Evolutionary conservation across 1,140 invertebrate genomes (phyloP).

Genomic region (Calycopis cecrops): DNA sequence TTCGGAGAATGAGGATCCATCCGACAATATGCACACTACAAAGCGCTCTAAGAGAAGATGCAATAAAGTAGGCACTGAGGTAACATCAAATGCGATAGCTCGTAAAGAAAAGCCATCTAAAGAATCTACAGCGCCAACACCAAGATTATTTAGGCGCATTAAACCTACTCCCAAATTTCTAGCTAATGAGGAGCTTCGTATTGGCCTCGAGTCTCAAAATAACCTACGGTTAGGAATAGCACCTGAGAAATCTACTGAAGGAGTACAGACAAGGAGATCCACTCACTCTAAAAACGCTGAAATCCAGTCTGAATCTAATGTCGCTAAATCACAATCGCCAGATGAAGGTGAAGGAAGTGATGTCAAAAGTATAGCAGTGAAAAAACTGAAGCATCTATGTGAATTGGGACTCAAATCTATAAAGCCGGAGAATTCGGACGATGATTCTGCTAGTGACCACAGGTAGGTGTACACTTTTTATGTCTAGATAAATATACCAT

Average conservation of each 20-base stretch:
- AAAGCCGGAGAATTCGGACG: constrained; percentile 34
- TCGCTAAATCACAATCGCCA: constrained; percentile 33
- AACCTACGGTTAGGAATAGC: constrained; percentile 63
- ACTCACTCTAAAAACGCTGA: constrained; percentile 31
- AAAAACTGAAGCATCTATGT: constrained; percentile 76
- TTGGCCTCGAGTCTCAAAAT: constrained; percentile 75
- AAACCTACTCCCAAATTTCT: constrained; percentile 77
- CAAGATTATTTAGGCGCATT: constrained; percentile 67
- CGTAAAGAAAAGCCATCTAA: constrained; percentile 76
- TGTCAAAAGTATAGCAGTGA: constrained; percentile 51
- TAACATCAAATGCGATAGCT: constrained; percentile 76
- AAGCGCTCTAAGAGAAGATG: constrained; percentile 71
- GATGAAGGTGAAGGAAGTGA: constrained; percentile 39
- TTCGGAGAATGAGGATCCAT: constrained; percentile 62
- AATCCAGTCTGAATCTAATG: constrained; percentile 16
- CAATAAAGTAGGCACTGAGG: constrained; percentile 69
- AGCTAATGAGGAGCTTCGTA: constrained; percentile 75
- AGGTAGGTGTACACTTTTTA: constrained; percentile 31
- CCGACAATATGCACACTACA: constrained; percentile 40
- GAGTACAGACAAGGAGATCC: constrained; percentile 50
- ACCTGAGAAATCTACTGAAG: constrained; percentile 47
- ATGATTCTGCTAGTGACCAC: constrained; percentile 43
- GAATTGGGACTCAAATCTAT: constrained; percentile 71
- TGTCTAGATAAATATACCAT: neutral
- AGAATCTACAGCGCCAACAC: constrained; percentile 45